phyloP scores from a whole-genome alignment of 2,113 vertebrate genomes.

The Myocastor coypus region DNA sequence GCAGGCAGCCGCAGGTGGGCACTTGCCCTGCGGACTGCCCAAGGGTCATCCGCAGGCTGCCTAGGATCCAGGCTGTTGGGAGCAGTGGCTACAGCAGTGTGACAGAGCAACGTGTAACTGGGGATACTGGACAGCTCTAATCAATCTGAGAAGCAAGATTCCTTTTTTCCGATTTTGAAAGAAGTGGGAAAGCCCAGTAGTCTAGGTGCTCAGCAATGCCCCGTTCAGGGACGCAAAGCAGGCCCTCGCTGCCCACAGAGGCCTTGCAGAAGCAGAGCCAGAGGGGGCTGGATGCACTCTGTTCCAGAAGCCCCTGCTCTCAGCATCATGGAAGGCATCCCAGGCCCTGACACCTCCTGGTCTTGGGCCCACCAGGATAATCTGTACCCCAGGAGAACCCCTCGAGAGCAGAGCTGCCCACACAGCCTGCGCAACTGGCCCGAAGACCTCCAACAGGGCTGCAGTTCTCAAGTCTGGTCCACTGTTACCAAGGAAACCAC shows the following conservation, averaged over 20 bases:
- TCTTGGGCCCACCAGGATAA: not conserved
- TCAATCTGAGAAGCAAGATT: not conserved
- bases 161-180: not conserved
- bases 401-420: not conserved
- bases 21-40: not conserved
- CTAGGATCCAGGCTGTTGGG: not conserved
- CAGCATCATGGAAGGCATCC: fast-evolving
- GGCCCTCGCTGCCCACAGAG: not conserved
- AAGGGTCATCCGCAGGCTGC: not conserved
- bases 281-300: not conserved
- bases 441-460: not conserved
- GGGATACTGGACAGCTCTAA: not conserved
- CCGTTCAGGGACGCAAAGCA: not conserved
- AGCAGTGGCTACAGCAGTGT: not conserved
- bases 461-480: not conserved
- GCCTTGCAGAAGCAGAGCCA: fast-evolving
- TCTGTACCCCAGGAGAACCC: not conserved
- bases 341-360: not conserved
- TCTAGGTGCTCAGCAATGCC: not conserved
- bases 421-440: not conserved
- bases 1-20: not conserved
- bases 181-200: not conserved
- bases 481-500: constrained; percentile 26
- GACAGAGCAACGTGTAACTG: not conserved
- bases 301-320: not conserved